Conservation (phyloP, 2,113 vertebrate genomes). For the Oxyura jamaicensis region DNA sequence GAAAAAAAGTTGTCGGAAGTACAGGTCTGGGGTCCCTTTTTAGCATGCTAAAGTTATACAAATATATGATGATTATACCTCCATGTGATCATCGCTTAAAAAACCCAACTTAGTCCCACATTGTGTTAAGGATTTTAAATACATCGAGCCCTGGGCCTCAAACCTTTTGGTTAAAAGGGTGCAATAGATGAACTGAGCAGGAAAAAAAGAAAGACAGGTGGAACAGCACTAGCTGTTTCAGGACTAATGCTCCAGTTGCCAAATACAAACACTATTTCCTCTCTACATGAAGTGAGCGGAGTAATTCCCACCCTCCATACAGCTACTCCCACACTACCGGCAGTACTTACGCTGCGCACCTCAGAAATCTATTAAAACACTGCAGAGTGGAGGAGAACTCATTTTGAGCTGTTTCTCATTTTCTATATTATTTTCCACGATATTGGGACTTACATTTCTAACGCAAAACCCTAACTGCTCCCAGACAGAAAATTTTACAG, state of each 20-base stretch:
- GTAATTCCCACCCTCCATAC: not conserved
- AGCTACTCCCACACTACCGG: not conserved
- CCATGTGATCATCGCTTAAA: not conserved
- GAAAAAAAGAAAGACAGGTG: not conserved
- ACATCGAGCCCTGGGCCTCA: not conserved
- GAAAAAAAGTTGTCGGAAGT: not conserved
- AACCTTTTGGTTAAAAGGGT: not conserved
- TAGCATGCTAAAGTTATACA: not conserved
- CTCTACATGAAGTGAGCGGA: not conserved
- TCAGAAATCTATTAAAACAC: not conserved
- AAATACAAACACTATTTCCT: not conserved
- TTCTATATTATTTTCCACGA: not conserved
- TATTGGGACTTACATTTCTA: accelerated
- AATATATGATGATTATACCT: not conserved
- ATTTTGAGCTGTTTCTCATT: not conserved
- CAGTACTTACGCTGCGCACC: accelerated
- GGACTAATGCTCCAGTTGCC: not conserved
- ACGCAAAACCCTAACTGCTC: not conserved
- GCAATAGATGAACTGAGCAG: not conserved
- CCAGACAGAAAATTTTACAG: not conserved
- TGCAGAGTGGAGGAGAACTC: not conserved
- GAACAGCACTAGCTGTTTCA: not conserved
- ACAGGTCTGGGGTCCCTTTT: not conserved
- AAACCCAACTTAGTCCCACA: not conserved
- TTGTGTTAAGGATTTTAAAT: not conserved